Evolutionary conservation across 2,888 invertebrate genomes (phyloP).

Genomic region (Strigamia transsilvanica): DNA sequence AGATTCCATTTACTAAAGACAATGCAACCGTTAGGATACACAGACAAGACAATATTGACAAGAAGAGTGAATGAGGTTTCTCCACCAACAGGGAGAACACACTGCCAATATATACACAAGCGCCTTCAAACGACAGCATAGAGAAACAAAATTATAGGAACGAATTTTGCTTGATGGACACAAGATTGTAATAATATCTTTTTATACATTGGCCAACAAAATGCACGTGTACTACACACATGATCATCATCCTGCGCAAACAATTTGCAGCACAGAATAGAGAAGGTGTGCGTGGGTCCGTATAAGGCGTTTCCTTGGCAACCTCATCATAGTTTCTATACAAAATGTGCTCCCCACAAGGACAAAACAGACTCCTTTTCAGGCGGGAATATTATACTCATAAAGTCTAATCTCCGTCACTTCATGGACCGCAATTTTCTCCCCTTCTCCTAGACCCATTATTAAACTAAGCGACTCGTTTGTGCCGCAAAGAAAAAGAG

Average conservation of each 20-base stretch:
- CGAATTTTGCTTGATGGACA: slow-evolving; percentile 18
- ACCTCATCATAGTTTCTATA: slow-evolving; percentile 29
- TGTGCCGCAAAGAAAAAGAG: slow-evolving; percentile 11
- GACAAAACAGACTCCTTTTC: slow-evolving; percentile 39
- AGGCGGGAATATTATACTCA: slow-evolving; percentile 39
- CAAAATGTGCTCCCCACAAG: slow-evolving; percentile 41
- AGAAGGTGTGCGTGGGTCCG: not conserved
- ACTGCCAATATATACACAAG: slow-evolving; percentile 31
- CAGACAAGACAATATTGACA: slow-evolving; percentile 40
- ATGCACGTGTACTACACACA: not conserved
- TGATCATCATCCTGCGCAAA: slow-evolving; percentile 21
- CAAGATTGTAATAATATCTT: not conserved
- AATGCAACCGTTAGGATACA: slow-evolving; percentile 42
- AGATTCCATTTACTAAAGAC: slow-evolving; percentile 39
- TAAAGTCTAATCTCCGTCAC: slow-evolving; percentile 42
- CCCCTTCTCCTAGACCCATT: slow-evolving; percentile 30
- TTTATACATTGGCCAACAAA: slow-evolving; percentile 16
- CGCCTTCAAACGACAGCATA: slow-evolving; percentile 17
- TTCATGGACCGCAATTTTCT: slow-evolving; percentile 42
- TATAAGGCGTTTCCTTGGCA: slow-evolving; percentile 20
- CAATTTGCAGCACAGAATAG: not conserved
- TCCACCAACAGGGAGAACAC: slow-evolving; percentile 4
- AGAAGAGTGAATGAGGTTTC: slow-evolving; percentile 20
- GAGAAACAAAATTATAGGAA: slow-evolving; percentile 22
- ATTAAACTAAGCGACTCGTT: slow-evolving; percentile 39